Evolutionary conservation across 2,888 invertebrate species (phyloP), one percentile per base, ranked within the genome.

Genomic region (Alloplasta piceator): DNA sequence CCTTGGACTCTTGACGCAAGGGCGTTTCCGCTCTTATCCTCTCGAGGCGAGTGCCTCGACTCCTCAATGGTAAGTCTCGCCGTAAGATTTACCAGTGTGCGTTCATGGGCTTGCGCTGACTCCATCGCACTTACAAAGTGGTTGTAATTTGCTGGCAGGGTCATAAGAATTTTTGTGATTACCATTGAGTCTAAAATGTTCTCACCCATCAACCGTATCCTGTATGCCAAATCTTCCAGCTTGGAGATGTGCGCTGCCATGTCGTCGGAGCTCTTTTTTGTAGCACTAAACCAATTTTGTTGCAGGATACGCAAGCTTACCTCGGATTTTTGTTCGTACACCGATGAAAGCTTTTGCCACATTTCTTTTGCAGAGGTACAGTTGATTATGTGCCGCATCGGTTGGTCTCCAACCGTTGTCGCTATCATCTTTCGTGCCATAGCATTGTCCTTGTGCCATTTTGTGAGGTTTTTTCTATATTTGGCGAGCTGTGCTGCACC

Each of bases 271-370:
- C 67, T 26, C 26, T 83, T 55, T 14, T 83, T 86, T 1, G 68
- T 64, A 0, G 70, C 52, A 7, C 66, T 83, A 63, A 74, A 87
- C 84, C 85, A 86, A 12, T 50, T 52, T 56, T 84, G 84, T 46
- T 85, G 83, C 0, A 85, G 46, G 56, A 85, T 75, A 43, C 87
- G 86, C 12, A 86, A 80, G 12, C 80, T 86, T 3, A 85, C 78
- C 46, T 87, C 86, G 0, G 85, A 84, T 52, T 86, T 87, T n/a
- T 85, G 86, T 36, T 89, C 88, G 67, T 88, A 90, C 0, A 89
- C 76, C 5, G 78, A 50, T 0, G 66, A 55, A 0, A 90, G 73
- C 70, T 86, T 87, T 2, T 80, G 58, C 87, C 88, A 90, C 89
- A 90, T 91, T 16, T 85, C 82, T 6, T 84, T 82, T 4, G 87